These are phyloP conservation scores for Eupeodes corollae DNA, from an alignment of 1,140 invertebrate species.

Conservation along the genomic window DNA sequence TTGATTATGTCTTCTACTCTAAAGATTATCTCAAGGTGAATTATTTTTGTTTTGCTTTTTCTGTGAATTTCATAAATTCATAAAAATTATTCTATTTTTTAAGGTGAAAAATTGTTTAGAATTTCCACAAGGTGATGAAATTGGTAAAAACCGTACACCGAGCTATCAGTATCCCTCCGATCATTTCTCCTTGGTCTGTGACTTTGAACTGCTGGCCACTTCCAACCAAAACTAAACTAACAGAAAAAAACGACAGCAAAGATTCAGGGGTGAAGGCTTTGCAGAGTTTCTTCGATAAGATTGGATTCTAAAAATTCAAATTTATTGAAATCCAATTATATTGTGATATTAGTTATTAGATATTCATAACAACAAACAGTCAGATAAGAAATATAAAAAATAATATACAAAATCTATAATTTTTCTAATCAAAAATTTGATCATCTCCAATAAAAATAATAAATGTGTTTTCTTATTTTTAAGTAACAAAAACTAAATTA, in stretches of 20 bases:
- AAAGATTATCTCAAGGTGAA: conserved; percentile 40
- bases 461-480: too few relatives aligned
- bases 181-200: conserved; percentile 65
- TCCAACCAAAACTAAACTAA: background rate
- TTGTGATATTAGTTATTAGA: conserved; percentile 1
- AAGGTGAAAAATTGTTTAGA: conserved; percentile 48
- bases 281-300: conserved; percentile 1
- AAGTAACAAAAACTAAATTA: too few relatives aligned
- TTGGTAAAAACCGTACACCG: conserved; percentile 56
- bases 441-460: too few relatives aligned
- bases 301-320: background rate
- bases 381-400: too few relatives aligned
- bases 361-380: too few relatives aligned
- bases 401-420: too few relatives aligned
- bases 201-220: conserved; percentile 42
- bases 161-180: conserved; percentile 63
- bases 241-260: background rate
- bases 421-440: too few relatives aligned
- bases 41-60: background rate
- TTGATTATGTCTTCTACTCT: conserved; percentile 69
- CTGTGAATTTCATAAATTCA: background rate
- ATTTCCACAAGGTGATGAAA: conserved; percentile 53
- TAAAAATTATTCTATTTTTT: background rate
- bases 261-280: background rate
- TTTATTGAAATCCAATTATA: background rate